Evolutionary conservation across 2,888 invertebrate species (phyloP), one percentile per base, ranked within the genome.

Genomic region (Formica aserva): DNA sequence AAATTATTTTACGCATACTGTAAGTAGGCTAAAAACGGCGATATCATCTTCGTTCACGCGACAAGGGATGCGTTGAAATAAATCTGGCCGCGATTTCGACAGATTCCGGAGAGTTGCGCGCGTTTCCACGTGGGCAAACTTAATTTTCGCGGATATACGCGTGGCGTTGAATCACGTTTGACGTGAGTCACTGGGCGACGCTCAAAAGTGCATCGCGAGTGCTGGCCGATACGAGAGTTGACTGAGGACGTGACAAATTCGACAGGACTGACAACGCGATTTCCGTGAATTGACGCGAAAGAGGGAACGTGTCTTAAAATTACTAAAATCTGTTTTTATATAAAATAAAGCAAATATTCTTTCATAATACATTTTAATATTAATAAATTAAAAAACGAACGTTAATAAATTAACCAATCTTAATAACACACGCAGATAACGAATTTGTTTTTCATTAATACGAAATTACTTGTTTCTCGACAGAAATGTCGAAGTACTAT

Each of bases 81-180:
- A 87, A 85, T 87, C 75, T 66, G 85, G 57, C 83, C 62, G 78
- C 38, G 55, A 81, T 88, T 88, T 76, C 87, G 83, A 88, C 85
- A 85, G 77, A 72, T 63, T 66, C 18, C 55, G 29, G 32, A 8
- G 26, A 15, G 22, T 26, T 9, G 57, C 38, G 22, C 41, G 57
- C 41, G 83, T 45, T 63, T 38, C 26, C 22, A 67, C 82, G 88
- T 88, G 88, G 88, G 88, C 88, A 86, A 52, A 86, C 83, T 80
- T 85, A 80, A 88, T 86, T 88, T 88, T 82, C 86, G 62, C 75
- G 52, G 75, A 77, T 57, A 55, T 29, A 55, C 55, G 62, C 67
- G 41, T 29, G 41, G 32, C 45, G 57, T 69, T 80, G 78, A 80
- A 80, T 80, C 60, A 80, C 3, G 1, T 71, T 45, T 62, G 78